A percentile compares a stretch with the other conserved stretches of the same genome.
Evolutionary conservation across 2,888 invertebrate genomes (phyloP).

Genomic region (Hedya salicella): DNA sequence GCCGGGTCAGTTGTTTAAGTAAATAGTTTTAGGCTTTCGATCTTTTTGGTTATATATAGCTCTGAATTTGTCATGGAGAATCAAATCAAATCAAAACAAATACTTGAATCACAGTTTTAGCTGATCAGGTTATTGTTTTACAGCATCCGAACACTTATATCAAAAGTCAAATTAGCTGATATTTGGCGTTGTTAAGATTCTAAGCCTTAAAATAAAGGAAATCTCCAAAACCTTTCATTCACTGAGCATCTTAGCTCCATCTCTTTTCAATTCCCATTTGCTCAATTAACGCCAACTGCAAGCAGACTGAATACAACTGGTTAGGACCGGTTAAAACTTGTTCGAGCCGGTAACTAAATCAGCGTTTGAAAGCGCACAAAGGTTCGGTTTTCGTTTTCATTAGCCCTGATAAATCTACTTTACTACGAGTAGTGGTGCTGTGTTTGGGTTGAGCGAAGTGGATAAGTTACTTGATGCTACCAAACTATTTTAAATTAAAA

Average conservation of each 20-base stretch:
- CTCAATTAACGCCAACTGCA: constrained; percentile 24
- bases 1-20: not conserved
- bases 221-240: not conserved
- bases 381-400: constrained; percentile 64
- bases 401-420: constrained; percentile 61
- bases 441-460: not conserved
- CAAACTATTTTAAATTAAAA: no score
- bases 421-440: constrained; percentile 49
- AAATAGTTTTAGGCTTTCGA: not conserved
- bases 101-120: no score
- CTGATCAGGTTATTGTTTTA: no score
- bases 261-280: constrained; percentile 32
- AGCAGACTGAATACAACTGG: constrained; percentile 31
- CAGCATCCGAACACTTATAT: no score
- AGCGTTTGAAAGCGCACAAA: constrained; percentile 40
- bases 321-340: constrained; percentile 28
- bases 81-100: no score
- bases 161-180: no score
- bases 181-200: no score
- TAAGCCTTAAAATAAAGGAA: not conserved
- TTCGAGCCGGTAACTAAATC: constrained; percentile 36
- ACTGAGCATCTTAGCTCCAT: constrained; percentile 11
- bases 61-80: no score
- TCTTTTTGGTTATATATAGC: no score
- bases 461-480: constrained; percentile 31